Conservation (phyloP, 2,888 invertebrate genomes). For the Eristalis intricaria region DNA sequence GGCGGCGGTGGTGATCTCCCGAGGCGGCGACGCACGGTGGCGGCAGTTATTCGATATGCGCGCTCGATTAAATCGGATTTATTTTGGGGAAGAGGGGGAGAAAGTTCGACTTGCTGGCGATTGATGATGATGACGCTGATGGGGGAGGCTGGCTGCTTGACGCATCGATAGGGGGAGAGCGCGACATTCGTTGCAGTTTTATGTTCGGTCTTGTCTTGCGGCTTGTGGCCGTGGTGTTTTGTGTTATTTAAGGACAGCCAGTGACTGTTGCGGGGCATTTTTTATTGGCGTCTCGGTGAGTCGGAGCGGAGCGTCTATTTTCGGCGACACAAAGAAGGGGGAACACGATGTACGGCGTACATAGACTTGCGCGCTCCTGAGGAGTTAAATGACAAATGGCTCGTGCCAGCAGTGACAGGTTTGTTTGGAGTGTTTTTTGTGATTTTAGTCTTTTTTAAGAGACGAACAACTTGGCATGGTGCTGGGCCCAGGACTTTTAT, state of each 20-base stretch:
- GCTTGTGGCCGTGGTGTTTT: slow-evolving; percentile 33
- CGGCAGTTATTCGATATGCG: slow-evolving; percentile 61
- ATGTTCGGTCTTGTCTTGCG: slow-evolving; percentile 33
- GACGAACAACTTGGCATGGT: slow-evolving; percentile 17
- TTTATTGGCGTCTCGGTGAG: slow-evolving; percentile 60
- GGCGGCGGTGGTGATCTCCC: slow-evolving; percentile 28
- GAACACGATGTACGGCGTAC: slow-evolving; percentile 1
- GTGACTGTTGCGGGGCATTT: slow-evolving; percentile 42
- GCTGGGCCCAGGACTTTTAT: slow-evolving; percentile 50
- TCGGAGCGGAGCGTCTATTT: slow-evolving; percentile 37
- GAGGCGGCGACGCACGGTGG: slow-evolving; percentile 28
- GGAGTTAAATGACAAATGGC: slow-evolving; percentile 69
- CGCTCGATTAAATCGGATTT: slow-evolving; percentile 69
- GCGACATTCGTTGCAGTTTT: slow-evolving; percentile 55
- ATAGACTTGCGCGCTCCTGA: not conserved
- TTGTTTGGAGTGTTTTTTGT: slow-evolving; percentile 49
- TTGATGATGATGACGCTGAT: slow-evolving; percentile 53
- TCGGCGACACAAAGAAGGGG: slow-evolving; percentile 20
- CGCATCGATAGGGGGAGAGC: slow-evolving; percentile 33
- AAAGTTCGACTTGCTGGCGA: slow-evolving; percentile 58
- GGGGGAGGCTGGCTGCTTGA: slow-evolving; percentile 43
- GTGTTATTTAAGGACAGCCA: slow-evolving; percentile 52
- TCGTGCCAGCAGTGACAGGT: slow-evolving; percentile 68
- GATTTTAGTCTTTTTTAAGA: slow-evolving; percentile 26
- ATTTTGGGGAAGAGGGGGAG: slow-evolving; percentile 46